Conservation (phyloP, 2,888 invertebrate species). For the Tridacna crocea region DNA sequence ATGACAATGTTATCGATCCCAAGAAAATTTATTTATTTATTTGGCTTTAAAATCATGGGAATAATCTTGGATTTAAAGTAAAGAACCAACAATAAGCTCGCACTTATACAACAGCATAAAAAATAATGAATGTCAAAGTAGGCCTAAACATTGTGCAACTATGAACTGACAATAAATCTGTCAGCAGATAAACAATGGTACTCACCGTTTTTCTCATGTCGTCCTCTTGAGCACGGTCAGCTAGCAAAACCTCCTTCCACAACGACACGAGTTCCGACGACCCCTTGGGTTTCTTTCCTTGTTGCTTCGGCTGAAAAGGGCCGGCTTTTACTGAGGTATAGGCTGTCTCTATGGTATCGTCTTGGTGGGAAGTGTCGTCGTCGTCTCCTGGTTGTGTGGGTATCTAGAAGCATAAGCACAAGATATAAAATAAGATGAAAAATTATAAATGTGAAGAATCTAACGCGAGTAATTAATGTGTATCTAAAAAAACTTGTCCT, state of each 20-base stretch:
- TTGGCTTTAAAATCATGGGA: too few relatives aligned
- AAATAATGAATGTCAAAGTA: too few relatives aligned
- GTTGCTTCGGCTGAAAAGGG: not conserved
- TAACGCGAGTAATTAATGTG: not conserved
- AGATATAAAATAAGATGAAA: not conserved
- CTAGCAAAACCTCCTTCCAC: not conserved
- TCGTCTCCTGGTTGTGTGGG: not conserved
- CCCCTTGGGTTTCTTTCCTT: not conserved
- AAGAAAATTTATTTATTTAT: too few relatives aligned
- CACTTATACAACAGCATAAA: too few relatives aligned
- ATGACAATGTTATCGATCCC: too few relatives aligned
- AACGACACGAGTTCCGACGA: not conserved
- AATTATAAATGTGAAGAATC: not conserved
- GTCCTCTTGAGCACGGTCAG: constrained; percentile 16
- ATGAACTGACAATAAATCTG: too few relatives aligned
- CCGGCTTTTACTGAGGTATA: too few relatives aligned
- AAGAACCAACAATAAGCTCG: too few relatives aligned
- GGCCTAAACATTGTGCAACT: too few relatives aligned
- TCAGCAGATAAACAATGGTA: not conserved
- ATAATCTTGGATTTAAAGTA: too few relatives aligned
- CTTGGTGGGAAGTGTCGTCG: too few relatives aligned
- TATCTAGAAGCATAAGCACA: not conserved
- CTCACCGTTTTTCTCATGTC: constrained; percentile 19
- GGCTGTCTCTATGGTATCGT: too few relatives aligned
- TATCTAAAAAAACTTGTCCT: not conserved